Evolutionary conservation across 92 coral and sea anemone species (phyloP).

Genomic region (Heliopora coerulea): DNA sequence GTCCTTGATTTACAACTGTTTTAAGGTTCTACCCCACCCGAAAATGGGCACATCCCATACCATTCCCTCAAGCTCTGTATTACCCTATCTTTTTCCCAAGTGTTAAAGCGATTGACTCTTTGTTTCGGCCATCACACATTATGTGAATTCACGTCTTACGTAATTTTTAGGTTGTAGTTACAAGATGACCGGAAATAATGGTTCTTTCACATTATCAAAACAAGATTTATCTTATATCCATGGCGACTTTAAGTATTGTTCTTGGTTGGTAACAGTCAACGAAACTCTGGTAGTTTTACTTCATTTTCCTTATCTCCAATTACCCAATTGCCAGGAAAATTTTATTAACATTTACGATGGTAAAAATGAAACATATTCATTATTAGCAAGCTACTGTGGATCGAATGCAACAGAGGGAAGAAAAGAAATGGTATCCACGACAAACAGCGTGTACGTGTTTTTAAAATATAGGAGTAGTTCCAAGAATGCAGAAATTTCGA

Average conservation of each 20-base stretch:
- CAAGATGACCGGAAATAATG: conserved; percentile 1
- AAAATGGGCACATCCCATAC: too few relatives aligned
- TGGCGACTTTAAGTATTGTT: conserved; percentile 18
- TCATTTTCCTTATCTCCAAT: not conserved
- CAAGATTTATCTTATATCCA: not conserved
- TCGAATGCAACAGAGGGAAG: not conserved
- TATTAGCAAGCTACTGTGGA: conserved; percentile 22
- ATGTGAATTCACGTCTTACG: not conserved
- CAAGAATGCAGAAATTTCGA: not conserved
- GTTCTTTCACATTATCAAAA: conserved; percentile 16
- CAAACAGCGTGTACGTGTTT: not conserved
- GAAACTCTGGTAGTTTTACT: not conserved
- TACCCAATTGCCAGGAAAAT: conserved; percentile 21
- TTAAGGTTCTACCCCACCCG: too few relatives aligned
- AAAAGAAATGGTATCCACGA: not conserved
- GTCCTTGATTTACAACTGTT: too few relatives aligned
- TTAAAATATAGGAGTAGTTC: not conserved
- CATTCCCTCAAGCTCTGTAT: too few relatives aligned
- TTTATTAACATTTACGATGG: conserved; percentile 23
- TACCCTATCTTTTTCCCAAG: too few relatives aligned
- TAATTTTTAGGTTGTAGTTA: conserved; percentile 22
- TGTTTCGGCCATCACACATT: too few relatives aligned
- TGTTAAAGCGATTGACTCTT: too few relatives aligned
- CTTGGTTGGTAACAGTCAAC: conserved; percentile 29
- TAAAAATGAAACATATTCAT: not conserved